Evolutionary conservation across 2,797 vertebrate genomes (phyloP).

Genomic region (Lutjanus campechanus): DNA sequence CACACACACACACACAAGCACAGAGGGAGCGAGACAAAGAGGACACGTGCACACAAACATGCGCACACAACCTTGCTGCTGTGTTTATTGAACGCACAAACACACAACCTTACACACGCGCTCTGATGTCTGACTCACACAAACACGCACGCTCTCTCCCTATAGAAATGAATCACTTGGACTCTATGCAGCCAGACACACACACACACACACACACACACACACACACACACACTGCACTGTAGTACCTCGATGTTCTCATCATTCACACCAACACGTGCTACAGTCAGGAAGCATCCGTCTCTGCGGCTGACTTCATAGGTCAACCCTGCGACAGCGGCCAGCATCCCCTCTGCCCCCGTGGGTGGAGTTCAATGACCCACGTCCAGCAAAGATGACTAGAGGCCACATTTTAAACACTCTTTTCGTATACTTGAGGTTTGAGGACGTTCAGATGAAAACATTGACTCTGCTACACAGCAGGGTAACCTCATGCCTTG

Average conservation of each 20-base stretch:
- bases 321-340: slow-evolving; percentile 85
- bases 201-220: slow-evolving; percentile 8
- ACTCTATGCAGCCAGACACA: slow-evolving; percentile 21
- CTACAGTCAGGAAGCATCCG: slow-evolving; percentile 85
- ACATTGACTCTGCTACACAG: not conserved
- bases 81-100: slow-evolving; percentile 28
- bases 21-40: slow-evolving; percentile 20
- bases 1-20: slow-evolving; percentile 13
- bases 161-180: slow-evolving; percentile 47
- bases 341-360: slow-evolving; percentile 86
- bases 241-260: slow-evolving; percentile 83
- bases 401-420: slow-evolving; percentile 39
- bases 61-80: slow-evolving; percentile 29
- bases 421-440: slow-evolving; percentile 1
- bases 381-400: slow-evolving; percentile 70
- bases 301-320: slow-evolving; percentile 88
- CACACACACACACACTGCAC: slow-evolving; percentile 7
- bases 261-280: slow-evolving; percentile 86
- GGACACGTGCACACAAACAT: slow-evolving; percentile 33
- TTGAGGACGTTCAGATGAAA: not conserved
- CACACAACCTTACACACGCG: slow-evolving; percentile 27
- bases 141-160: slow-evolving; percentile 7
- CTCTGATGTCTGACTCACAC: slow-evolving; percentile 38
- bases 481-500: not conserved
- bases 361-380: slow-evolving; percentile 77